These are phyloP conservation scores for Pelobates cultripes DNA, from an alignment of 2,797 vertebrate species.

Conservation along the genomic window DNA sequence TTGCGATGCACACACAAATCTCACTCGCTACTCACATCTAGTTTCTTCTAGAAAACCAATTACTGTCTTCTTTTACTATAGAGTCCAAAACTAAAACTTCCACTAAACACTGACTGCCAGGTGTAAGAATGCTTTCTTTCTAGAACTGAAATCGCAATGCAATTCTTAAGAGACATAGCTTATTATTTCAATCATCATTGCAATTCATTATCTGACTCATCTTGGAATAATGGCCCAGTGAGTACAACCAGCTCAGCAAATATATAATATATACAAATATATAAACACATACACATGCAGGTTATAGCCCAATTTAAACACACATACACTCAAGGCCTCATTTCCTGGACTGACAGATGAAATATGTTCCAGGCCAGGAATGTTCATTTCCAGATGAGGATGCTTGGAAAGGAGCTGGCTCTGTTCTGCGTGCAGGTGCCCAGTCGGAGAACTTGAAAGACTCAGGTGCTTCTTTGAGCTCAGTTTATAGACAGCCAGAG, in stretches of 20 bases:
- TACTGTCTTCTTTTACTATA: too few relatives aligned
- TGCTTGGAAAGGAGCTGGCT: not conserved
- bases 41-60: too few relatives aligned
- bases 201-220: not conserved
- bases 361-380: conserved; percentile 21
- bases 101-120: too few relatives aligned
- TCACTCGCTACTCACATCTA: too few relatives aligned
- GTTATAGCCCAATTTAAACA: conserved; percentile 45
- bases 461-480: conserved; percentile 41
- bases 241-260: not conserved
- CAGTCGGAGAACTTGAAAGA: conserved; percentile 28
- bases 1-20: too few relatives aligned
- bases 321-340: conserved; percentile 6
- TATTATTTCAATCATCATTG: not conserved
- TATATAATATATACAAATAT: not conserved
- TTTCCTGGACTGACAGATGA: conserved; percentile 19
- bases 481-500: conserved; percentile 23
- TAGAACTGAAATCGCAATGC: not conserved
- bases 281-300: not conserved
- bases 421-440: conserved; percentile 41
- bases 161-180: not conserved
- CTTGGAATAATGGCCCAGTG: not conserved
- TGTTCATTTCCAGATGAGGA: conserved; percentile 45
- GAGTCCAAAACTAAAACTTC: too few relatives aligned
- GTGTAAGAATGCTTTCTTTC: not conserved